phyloP scores from a whole-genome alignment of 2,797 vertebrate genomes.

The Orestias chungarensis region DNA sequence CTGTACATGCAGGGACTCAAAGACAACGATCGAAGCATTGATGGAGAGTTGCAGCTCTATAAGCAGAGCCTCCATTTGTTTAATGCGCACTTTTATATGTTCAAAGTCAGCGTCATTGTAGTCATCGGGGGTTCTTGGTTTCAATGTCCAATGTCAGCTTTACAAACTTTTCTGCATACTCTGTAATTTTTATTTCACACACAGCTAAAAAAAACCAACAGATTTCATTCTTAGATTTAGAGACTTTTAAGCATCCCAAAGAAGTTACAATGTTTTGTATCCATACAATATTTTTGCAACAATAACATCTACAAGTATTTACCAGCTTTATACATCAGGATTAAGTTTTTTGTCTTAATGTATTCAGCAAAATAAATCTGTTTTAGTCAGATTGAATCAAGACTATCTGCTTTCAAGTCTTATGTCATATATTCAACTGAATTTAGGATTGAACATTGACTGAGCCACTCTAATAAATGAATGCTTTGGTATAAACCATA shows the following conservation, averaged over 20 bases:
- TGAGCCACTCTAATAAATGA: too few species aligned
- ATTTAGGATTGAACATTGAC: not conserved
- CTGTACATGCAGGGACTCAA: constrained; percentile 45
- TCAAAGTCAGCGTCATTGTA: constrained; percentile 41
- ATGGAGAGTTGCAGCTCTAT: constrained; percentile 64
- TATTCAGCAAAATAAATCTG: not conserved
- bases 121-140: constrained; percentile 40
- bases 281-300: not conserved
- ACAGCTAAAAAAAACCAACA: constrained; percentile 43
- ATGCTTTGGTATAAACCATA: not conserved
- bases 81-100: constrained; percentile 54
- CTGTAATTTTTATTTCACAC: constrained; percentile 55
- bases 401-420: not conserved
- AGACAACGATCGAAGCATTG: constrained; percentile 40
- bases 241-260: not conserved
- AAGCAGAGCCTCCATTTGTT: constrained; percentile 67
- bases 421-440: not conserved
- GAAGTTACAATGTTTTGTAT: not conserved
- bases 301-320: not conserved
- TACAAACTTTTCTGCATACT: constrained; percentile 56
- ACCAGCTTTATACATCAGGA: not conserved
- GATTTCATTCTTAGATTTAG: not conserved
- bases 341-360: not conserved
- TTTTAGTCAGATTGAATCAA: not conserved
- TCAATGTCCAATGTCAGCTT: constrained; percentile 47